These are phyloP conservation scores for Macroteleia sp. DNA, from an alignment of 2,888 invertebrate species.

Conservation along the genomic window DNA sequence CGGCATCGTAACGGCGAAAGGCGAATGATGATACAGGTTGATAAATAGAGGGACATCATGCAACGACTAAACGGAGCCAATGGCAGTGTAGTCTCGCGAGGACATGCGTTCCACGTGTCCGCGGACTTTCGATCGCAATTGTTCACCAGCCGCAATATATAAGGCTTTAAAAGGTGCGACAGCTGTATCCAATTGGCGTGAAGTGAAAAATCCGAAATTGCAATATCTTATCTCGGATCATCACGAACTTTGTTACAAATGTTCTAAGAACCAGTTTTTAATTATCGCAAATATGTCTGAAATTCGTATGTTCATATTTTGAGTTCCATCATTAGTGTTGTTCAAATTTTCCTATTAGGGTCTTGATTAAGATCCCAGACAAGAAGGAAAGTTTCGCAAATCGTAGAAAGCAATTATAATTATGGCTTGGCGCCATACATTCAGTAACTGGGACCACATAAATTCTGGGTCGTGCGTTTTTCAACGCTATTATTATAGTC, in stretches of 20 bases:
- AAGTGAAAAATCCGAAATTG: constrained; percentile 32
- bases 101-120: constrained; percentile 34
- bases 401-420: constrained; percentile 59
- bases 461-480: constrained; percentile 54
- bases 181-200: constrained; percentile 40
- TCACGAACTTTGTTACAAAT: background rate
- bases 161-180: constrained; percentile 26
- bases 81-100: constrained; percentile 59
- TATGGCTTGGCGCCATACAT: constrained; percentile 44
- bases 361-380: no score
- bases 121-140: constrained; percentile 41
- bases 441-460: constrained; percentile 51
- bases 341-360: constrained; percentile 13
- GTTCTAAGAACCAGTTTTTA: background rate
- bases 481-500: constrained; percentile 76
- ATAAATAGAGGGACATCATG: constrained; percentile 83
- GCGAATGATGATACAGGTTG: constrained; percentile 82
- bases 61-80: constrained; percentile 81
- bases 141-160: constrained; percentile 30
- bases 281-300: constrained; percentile 7
- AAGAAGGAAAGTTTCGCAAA: constrained; percentile 49
- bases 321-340: background rate
- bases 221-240: constrained; percentile 8
- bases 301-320: background rate
- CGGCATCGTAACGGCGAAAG: constrained; percentile 79